Percentiles rank a stretch among this genome's conserved stretches.
phyloP scores from a whole-genome alignment of 2,888 invertebrate species.

The Leptopilina myrica region DNA sequence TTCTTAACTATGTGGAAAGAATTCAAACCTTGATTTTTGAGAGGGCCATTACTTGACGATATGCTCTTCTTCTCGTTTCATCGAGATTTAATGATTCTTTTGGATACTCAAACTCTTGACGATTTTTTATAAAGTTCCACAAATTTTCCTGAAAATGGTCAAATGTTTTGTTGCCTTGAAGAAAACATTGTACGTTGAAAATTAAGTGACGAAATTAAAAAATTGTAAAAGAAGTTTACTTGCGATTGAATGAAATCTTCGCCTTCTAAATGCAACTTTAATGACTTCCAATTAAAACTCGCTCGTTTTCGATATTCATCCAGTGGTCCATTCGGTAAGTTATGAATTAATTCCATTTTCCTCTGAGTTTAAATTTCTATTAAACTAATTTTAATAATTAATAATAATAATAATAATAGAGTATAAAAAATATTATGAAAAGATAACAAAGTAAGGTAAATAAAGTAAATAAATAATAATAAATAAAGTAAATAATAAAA shows the following conservation, averaged over 20 bases:
- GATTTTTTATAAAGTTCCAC: conserved; percentile 86
- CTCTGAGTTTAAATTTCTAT: too few relatives aligned
- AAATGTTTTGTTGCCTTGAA: neutral
- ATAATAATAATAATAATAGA: too few relatives aligned
- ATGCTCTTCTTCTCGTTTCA: conserved; percentile 81
- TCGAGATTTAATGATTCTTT: conserved; percentile 81
- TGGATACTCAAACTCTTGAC: conserved; percentile 85
- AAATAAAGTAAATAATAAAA: too few relatives aligned
- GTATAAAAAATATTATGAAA: too few relatives aligned
- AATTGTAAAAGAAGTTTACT: conserved; percentile 78
- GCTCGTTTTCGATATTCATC: conserved; percentile 87
- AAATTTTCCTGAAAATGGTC: conserved; percentile 78
- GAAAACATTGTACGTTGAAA: neutral
- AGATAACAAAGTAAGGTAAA: too few relatives aligned
- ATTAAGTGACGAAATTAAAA: neutral
- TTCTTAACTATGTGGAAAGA: too few relatives aligned
- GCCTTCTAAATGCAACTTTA: conserved; percentile 89
- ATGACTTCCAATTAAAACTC: conserved; percentile 91
- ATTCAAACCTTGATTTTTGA: conserved; percentile 46
- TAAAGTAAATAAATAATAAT: too few relatives aligned
- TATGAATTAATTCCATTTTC: conserved; percentile 80
- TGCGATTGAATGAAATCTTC: conserved; percentile 86
- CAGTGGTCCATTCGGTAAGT: conserved; percentile 87
- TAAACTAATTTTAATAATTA: too few relatives aligned
- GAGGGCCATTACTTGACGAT: conserved; percentile 51